Percentiles rank a stretch among this genome's conserved stretches.
Conservation (phyloP, 2,888 invertebrate genomes). For the Pseudococcus jackbeardsleyi region DNA sequence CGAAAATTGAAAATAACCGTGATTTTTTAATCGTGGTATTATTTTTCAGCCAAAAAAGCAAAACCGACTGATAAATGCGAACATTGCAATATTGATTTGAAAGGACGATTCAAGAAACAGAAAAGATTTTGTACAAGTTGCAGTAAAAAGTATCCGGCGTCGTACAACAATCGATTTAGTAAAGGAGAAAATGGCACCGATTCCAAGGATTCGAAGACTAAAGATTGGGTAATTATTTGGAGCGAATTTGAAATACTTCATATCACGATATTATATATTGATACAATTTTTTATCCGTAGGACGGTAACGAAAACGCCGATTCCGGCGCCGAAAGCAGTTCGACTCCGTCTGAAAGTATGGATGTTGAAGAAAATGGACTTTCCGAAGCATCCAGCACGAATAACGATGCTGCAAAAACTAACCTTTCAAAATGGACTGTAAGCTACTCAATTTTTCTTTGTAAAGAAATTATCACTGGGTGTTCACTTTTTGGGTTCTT, state of each 20-base stretch:
- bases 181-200: slow-evolving; percentile 62
- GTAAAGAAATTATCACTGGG: not conserved
- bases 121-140: slow-evolving; percentile 42
- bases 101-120: not conserved
- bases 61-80: slow-evolving; percentile 30
- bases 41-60: slow-evolving; percentile 31
- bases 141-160: slow-evolving; percentile 54
- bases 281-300: slow-evolving; percentile 26
- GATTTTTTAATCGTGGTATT: too few relatives aligned
- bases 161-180: slow-evolving; percentile 47
- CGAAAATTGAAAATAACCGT: not conserved
- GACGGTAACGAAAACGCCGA: slow-evolving; percentile 70
- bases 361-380: slow-evolving; percentile 71
- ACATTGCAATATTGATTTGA: slow-evolving; percentile 47
- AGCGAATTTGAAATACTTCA: not conserved
- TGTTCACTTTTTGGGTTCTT: too few relatives aligned
- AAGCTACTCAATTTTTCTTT: slow-evolving; percentile 68
- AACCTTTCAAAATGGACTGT: slow-evolving; percentile 79
- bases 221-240: slow-evolving; percentile 65
- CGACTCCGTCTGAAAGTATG: slow-evolving; percentile 70
- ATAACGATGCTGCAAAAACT: slow-evolving; percentile 68
- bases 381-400: slow-evolving; percentile 66
- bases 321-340: slow-evolving; percentile 71
- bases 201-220: slow-evolving; percentile 59
- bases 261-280: not conserved